Evolutionary conservation across 2,888 invertebrate genomes (phyloP).

Genomic region (Cataglyphis rosenhaueri): DNA sequence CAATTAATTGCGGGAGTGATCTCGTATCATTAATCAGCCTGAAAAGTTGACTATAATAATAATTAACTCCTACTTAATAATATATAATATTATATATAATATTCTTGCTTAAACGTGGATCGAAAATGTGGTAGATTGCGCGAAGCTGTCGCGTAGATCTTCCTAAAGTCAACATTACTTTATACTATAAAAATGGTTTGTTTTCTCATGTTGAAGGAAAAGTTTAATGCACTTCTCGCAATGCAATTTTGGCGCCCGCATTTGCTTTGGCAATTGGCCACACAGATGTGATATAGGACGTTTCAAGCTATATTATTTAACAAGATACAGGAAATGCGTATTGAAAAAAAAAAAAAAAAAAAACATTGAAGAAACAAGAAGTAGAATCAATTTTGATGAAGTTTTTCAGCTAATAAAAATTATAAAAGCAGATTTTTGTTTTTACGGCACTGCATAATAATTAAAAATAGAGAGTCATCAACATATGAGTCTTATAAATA

Average conservation of each 20-base stretch:
- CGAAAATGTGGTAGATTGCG: not conserved
- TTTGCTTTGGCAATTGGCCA: constrained; percentile 13
- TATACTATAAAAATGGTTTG: constrained; percentile 27
- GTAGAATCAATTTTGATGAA: not conserved
- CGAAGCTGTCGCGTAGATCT: not conserved
- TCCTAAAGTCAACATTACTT: constrained; percentile 10
- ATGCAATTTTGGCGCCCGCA: not conserved
- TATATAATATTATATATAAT: not conserved
- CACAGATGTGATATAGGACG: not conserved
- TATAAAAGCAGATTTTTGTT: not conserved
- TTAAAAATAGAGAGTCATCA: not conserved
- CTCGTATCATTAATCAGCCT: not conserved
- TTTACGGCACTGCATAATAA: not conserved
- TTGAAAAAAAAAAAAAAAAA: not conserved
- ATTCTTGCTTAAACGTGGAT: not conserved
- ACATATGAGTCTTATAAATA: not conserved
- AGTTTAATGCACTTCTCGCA: not conserved
- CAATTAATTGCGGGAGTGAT: constrained; percentile 7
- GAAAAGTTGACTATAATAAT: not conserved
- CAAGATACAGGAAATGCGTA: not conserved
- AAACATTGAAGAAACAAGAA: not conserved
- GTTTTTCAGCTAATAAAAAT: constrained; percentile 15
- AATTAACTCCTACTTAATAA: not conserved
- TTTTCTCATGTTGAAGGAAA: not conserved
- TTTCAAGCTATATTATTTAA: not conserved